Evolutionary conservation across 1,140 invertebrate genomes (phyloP).

Genomic region (Cotesia chilonis): DNA sequence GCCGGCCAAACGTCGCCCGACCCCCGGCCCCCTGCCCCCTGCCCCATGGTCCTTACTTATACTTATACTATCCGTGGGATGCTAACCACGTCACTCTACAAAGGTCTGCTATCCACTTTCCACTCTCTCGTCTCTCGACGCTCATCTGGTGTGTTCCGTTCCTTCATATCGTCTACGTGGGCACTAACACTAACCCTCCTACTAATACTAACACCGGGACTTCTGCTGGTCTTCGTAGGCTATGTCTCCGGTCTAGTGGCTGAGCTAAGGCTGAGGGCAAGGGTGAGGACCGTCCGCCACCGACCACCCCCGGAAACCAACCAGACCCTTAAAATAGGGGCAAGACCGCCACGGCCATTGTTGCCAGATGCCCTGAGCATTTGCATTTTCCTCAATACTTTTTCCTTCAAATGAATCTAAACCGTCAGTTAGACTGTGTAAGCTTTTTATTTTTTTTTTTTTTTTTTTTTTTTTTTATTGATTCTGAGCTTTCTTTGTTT

Average conservation of each 20-base stretch:
- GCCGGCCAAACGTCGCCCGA: constrained; percentile 55
- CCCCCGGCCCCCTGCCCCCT: constrained; percentile 27
- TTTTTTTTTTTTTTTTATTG: too few species aligned
- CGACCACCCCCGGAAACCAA: constrained; percentile 55
- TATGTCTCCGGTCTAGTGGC: constrained; percentile 22
- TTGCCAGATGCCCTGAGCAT: constrained; percentile 66
- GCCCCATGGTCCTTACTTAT: not conserved
- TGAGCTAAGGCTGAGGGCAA: constrained; percentile 6
- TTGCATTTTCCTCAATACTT: constrained; percentile 60
- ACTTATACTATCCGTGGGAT: too few species aligned
- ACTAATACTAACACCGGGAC: too few species aligned
- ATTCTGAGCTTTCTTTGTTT: constrained; percentile 26
- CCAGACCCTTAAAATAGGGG: constrained; percentile 65
- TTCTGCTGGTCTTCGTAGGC: constrained; percentile 29
- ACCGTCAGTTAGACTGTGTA: not conserved
- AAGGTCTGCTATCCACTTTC: not conserved
- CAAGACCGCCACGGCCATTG: constrained; percentile 66
- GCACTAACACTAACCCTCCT: too few species aligned
- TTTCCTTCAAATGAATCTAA: constrained; percentile 46
- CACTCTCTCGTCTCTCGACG: constrained; percentile 8
- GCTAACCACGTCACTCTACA: not conserved
- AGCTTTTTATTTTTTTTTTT: too few species aligned
- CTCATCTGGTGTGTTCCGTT: constrained; percentile 36
- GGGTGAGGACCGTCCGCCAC: constrained; percentile 29
- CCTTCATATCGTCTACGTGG: constrained; percentile 23